Percentiles rank a stretch among this genome's conserved stretches.
Evolutionary conservation across 2,113 vertebrate genomes (phyloP).

Genomic region (chimpanzee (Pan troglodytes)): DNA sequence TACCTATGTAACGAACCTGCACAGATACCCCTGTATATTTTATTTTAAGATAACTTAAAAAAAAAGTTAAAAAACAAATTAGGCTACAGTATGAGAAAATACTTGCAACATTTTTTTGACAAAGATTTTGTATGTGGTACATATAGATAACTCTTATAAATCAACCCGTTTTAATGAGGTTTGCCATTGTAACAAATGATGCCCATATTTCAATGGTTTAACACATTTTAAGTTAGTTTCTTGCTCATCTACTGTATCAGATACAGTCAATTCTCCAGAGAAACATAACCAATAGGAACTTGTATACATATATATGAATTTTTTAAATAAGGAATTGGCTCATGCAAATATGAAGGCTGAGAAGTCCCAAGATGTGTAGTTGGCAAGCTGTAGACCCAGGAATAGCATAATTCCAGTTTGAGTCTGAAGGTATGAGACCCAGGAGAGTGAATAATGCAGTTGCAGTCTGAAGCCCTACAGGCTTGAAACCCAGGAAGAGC

Average conservation of each 20-base stretch:
- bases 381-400: background rate
- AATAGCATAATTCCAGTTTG: background rate
- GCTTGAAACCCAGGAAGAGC: background rate
- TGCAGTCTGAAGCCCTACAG: background rate
- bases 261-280: background rate
- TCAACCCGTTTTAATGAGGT: background rate
- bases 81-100: background rate
- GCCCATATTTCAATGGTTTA: background rate
- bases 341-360: background rate
- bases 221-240: background rate
- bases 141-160: background rate
- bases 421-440: background rate
- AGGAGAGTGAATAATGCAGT: no score
- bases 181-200: background rate
- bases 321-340: background rate
- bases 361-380: background rate
- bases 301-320: no score
- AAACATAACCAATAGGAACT: background rate
- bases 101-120: background rate
- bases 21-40: no score
- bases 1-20: no score
- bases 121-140: background rate
- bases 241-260: background rate
- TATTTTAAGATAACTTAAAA: no score
- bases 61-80: background rate